Percentiles rank a stretch among this genome's conserved stretches.
phyloP scores from a whole-genome alignment of 1,140 invertebrate genomes.

The Anastrepha obliqua region DNA sequence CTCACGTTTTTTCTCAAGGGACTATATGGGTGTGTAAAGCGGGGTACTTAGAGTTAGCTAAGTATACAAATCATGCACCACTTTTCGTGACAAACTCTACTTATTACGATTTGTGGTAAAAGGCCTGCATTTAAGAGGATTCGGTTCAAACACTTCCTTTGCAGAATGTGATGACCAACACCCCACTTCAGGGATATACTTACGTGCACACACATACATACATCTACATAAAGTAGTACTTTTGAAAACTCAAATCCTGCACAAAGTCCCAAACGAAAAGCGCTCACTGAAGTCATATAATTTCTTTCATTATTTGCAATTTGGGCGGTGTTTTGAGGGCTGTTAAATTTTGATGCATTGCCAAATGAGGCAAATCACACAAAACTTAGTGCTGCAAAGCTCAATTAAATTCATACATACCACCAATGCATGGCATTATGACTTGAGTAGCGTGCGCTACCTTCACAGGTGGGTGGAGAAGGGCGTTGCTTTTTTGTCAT shows the following conservation, averaged over 20 bases:
- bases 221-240: not conserved
- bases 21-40: not conserved
- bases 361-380: no score
- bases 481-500: no score
- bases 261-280: not conserved
- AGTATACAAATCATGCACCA: not conserved
- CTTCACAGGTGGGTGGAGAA: no score
- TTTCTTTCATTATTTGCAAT: not conserved
- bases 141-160: not conserved
- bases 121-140: not conserved
- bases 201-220: not conserved
- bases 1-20: not conserved
- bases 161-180: not conserved
- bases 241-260: not conserved
- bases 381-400: no score
- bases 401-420: no score
- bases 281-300: conserved; percentile 9
- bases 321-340: not conserved
- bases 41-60: not conserved
- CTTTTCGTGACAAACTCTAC: not conserved
- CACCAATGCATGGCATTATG: no score
- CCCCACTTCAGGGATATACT: not conserved
- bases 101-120: not conserved
- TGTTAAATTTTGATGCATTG: not conserved
- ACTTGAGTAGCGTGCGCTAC: no score